phyloP scores from a whole-genome alignment of 2,797 vertebrate species.

The Paguma larvata region DNA sequence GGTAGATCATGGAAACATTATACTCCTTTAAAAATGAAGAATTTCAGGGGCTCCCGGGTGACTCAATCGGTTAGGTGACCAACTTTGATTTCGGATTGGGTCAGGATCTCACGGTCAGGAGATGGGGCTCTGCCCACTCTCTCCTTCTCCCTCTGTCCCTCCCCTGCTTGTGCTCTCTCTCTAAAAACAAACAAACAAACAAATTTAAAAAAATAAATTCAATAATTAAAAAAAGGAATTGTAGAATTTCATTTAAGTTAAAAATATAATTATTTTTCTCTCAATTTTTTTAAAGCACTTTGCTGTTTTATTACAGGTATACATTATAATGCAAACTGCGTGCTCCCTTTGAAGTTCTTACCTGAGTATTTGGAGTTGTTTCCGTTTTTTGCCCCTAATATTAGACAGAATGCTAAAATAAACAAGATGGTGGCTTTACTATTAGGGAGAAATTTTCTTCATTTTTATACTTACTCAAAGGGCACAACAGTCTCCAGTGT shows the following conservation, averaged over 20 bases:
- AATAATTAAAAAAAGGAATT: background rate
- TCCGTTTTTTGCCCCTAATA: background rate
- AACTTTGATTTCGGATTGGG: too few relatives aligned
- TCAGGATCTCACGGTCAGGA: too few relatives aligned
- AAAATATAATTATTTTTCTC: constrained; percentile 14
- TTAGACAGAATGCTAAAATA: background rate
- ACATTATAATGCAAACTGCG: background rate
- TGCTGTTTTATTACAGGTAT: background rate
- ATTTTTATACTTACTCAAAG: background rate
- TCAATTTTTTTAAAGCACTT: background rate
- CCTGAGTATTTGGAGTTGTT: constrained; percentile 7
- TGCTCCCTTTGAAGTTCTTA: background rate
- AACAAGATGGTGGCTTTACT: background rate
- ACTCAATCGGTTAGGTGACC: too few relatives aligned
- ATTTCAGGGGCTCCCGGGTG: background rate
- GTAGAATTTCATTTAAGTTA: constrained; percentile 44
- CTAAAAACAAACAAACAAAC: too few relatives aligned
- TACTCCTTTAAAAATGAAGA: constrained; percentile 3
- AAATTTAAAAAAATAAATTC: too few relatives aligned
- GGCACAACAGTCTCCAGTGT: background rate
- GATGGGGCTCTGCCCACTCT: too few relatives aligned
- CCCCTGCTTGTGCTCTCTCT: too few relatives aligned
- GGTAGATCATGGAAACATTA: background rate
- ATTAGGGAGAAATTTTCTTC: background rate
- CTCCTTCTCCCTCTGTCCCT: too few relatives aligned